Conservation (phyloP, 2,888 invertebrate species). For the Perdita meconis region DNA sequence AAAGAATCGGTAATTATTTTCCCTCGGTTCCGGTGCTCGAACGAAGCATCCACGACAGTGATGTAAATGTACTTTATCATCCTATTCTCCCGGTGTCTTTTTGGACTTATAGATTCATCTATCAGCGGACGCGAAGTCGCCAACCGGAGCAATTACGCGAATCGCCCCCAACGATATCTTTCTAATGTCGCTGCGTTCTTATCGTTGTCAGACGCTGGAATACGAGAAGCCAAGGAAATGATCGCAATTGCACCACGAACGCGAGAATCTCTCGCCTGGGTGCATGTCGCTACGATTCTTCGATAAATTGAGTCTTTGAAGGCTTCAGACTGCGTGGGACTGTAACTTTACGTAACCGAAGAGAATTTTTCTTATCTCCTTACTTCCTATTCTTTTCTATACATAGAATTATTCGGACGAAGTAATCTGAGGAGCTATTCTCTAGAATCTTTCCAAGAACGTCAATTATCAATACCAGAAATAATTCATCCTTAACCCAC, state of each 20-base stretch:
- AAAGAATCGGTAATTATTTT: constrained; percentile 54
- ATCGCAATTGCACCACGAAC: constrained; percentile 26
- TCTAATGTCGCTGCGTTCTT: constrained; percentile 31
- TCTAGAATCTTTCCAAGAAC: too few species aligned
- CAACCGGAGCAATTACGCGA: constrained; percentile 10
- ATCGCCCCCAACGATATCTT: constrained; percentile 41
- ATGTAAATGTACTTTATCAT: constrained; percentile 19
- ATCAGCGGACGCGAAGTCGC: constrained; percentile 12
- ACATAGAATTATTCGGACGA: too few species aligned
- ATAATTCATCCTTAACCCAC: too few species aligned
- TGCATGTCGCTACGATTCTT: not conserved
- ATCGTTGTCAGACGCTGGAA: constrained; percentile 42
- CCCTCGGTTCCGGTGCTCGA: constrained; percentile 22
- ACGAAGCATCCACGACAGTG: constrained; percentile 4
- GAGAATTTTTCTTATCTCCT: too few species aligned
- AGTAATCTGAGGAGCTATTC: too few species aligned
- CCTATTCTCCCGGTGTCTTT: constrained; percentile 7
- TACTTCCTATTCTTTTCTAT: too few species aligned
- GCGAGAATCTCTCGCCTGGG: not conserved
- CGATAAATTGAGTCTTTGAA: constrained; percentile 39
- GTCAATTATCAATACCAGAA: too few species aligned
- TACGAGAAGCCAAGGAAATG: constrained; percentile 4
- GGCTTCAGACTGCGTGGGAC: too few species aligned
- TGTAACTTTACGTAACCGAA: too few species aligned
- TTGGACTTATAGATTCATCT: constrained; percentile 15